Evolutionary conservation across 1,140 invertebrate species (phyloP), one percentile per base, ranked within the genome.

Genomic region (Conus betulinus): DNA sequence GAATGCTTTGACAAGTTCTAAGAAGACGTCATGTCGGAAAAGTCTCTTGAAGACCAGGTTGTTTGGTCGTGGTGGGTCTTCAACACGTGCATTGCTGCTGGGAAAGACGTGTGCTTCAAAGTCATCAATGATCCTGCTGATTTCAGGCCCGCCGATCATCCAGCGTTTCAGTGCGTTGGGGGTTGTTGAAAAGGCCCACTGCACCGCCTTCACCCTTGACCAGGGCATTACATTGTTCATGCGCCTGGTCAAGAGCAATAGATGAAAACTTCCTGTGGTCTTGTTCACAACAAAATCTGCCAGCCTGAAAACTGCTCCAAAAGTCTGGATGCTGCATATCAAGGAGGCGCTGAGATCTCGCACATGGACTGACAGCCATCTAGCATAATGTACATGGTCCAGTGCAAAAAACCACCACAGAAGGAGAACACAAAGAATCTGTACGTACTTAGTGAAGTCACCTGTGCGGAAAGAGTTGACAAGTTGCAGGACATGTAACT

Each of bases 151-250:
- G 3, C 60, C 60, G 3, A 11, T 20, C 11, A n/a, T 63, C 60
- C 60, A 63, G 60, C 60, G 60, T 63, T 3, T 63, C 11, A 63
- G 60, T 63, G 60, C 60, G 1, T 20, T n/a, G n/a, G 78, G 78
- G 51, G 3, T 25, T 81, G 1, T 25, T 52, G 11, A 13, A 11
- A n/a, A 15, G 1, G 3, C 78, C 1, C 2, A 17, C 74, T 67
- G 88, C 90, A 78, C 91, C 91, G 39, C 90, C 92, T 83, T 57
- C 67, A 3, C 88, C 92, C 89, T 91, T 92, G 51, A 93, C 87
- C 2, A 90, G n/a, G 5, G 84, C 76, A 85, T 92, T 92, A n/a
- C 91, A 89, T 88, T 93, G 92, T 76, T 93, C 92, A 83, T 92
- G 91, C 20, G 90, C 87, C 63, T 93, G 90, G 83, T 39, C 39